A percentile compares a stretch with the other conserved stretches of the same genome.
phyloP scores from a whole-genome alignment of 2,888 invertebrate genomes.

The Pachymerium ferrugineum region DNA sequence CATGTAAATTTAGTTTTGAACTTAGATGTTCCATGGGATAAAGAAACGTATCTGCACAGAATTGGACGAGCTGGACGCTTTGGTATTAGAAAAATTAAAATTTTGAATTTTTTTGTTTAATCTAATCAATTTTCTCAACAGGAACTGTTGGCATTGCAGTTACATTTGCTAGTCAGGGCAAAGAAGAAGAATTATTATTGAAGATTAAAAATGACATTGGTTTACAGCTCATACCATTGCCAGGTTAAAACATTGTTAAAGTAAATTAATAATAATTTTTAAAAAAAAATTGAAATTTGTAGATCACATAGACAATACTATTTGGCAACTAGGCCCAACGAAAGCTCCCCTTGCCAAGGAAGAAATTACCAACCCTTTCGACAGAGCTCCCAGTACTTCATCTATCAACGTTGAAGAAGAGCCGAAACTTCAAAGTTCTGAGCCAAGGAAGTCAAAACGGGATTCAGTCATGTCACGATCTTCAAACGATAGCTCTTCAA shows the following conservation, averaged over 20 bases:
- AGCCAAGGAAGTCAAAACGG: not conserved
- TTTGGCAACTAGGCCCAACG: not conserved
- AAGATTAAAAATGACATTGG: slow-evolving; percentile 29
- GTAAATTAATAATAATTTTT: not conserved
- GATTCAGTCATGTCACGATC: not conserved
- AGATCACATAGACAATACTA: not conserved
- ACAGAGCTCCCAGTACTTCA: not conserved
- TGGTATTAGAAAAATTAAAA: too few species aligned
- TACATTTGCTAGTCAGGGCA: slow-evolving; percentile 62
- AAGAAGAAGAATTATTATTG: slow-evolving; percentile 51
- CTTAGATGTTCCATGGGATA: slow-evolving; percentile 73
- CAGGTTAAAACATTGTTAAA: slow-evolving; percentile 16
- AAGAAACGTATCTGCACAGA: slow-evolving; percentile 83
- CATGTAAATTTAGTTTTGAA: slow-evolving; percentile 91
- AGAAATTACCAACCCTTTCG: not conserved
- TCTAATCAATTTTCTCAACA: slow-evolving; percentile 39
- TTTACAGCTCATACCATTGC: slow-evolving; percentile 10
- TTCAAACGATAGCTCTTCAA: not conserved
- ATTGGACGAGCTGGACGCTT: slow-evolving; percentile 93
- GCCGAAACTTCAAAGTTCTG: not conserved
- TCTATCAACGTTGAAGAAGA: not conserved
- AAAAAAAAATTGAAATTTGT: not conserved
- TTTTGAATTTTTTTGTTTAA: slow-evolving; percentile 32
- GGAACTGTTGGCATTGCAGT: slow-evolving; percentile 70
- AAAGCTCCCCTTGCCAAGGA: not conserved